Conservation (phyloP, 2,888 invertebrate species). For the Oxystoma pomonae region DNA sequence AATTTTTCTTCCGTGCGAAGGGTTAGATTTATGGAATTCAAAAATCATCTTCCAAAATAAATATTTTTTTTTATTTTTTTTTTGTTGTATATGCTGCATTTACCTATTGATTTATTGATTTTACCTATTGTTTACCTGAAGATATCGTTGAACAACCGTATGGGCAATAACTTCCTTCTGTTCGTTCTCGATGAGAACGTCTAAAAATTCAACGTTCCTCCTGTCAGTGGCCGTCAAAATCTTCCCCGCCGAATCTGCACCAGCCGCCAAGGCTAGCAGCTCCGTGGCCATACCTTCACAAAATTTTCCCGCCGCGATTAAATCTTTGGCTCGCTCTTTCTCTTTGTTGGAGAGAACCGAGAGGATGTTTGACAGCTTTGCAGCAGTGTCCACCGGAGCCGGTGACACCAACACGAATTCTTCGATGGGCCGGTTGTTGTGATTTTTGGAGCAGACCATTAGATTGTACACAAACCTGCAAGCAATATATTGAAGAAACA, state of each 20-base stretch:
- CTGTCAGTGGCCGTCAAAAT: constrained; percentile 94
- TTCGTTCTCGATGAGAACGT: constrained; percentile 96
- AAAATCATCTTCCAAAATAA: too few relatives aligned
- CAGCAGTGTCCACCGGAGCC: constrained; percentile 98
- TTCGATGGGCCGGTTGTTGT: constrained; percentile 93
- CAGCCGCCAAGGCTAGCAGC: constrained; percentile 86
- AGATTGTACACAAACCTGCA: constrained; percentile 87
- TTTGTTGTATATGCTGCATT: too few relatives aligned
- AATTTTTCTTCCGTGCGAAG: too few relatives aligned
- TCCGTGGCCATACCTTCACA: constrained; percentile 99
- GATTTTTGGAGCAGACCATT: constrained; percentile 95
- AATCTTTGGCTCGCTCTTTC: constrained; percentile 96
- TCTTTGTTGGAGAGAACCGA: constrained; percentile 88
- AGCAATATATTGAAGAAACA: too few relatives aligned
- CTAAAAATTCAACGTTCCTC: constrained; percentile 90
- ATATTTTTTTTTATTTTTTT: too few relatives aligned
- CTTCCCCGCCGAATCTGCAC: constrained; percentile 90
- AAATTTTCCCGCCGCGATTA: constrained; percentile 91
- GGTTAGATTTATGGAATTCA: too few relatives aligned
- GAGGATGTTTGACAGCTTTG: constrained; percentile 91
- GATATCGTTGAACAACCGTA: constrained; percentile 94
- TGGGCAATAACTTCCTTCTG: constrained; percentile 98
- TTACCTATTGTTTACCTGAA: constrained; percentile 73
- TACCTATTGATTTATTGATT: too few relatives aligned
- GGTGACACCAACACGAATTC: constrained; percentile 98